Evolutionary conservation across 2,113 vertebrate species (phyloP).

Genomic region (Arothron firmamentum): DNA sequence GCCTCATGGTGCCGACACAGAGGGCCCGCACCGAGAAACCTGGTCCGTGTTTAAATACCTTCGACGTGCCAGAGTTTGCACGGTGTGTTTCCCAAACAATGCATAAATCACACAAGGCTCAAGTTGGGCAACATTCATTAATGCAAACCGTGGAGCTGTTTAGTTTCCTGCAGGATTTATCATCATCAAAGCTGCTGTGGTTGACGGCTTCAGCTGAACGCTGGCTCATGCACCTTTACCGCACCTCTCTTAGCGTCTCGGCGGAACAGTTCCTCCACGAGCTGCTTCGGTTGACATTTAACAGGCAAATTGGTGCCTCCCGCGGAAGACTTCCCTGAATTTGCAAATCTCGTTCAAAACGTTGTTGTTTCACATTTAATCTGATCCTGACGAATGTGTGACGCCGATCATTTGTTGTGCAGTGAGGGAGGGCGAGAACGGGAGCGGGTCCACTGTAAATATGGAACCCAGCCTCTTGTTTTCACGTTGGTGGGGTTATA

Average conservation of each 20-base stretch:
- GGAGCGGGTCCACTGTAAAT: constrained; percentile 53
- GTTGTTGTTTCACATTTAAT: constrained; percentile 29
- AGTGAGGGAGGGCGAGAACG: not conserved
- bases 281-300: constrained; percentile 57
- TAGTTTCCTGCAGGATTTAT: constrained; percentile 48
- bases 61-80: constrained; percentile 20
- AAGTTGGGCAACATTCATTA: constrained; percentile 43
- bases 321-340: constrained; percentile 11
- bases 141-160: constrained; percentile 26
- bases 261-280: constrained; percentile 49
- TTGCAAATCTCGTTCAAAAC: constrained; percentile 26
- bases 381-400: constrained; percentile 42
- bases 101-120: constrained; percentile 48
- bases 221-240: constrained; percentile 38
- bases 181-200: constrained; percentile 33
- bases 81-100: constrained; percentile 23
- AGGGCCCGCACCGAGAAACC: constrained; percentile 14
- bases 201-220: constrained; percentile 51
- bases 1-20: not conserved
- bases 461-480: constrained; percentile 42
- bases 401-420: constrained; percentile 28
- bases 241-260: constrained; percentile 42
- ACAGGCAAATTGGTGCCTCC: constrained; percentile 40
- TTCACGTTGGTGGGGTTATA: constrained; percentile 38
- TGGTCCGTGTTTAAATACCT: constrained; percentile 18